Evolutionary conservation across 2,113 vertebrate genomes (phyloP), one percentile per base, ranked within the genome.

Genomic region (Lamprotornis superbus): DNA sequence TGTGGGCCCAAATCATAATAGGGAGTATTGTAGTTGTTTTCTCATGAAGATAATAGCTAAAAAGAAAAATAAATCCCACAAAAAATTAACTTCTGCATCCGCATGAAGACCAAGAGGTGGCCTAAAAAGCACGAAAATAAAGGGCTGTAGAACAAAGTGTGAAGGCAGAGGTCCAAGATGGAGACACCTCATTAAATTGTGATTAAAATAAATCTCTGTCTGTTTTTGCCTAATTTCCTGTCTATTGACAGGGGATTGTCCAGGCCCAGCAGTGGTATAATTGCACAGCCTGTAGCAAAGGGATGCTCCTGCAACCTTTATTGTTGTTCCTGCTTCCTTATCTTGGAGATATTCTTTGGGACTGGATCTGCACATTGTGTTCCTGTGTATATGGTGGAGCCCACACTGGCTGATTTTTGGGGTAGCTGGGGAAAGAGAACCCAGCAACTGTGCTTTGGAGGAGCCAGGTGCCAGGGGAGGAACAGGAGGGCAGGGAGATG

Each of bases 361-460:
- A 70, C 25, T 39, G 64, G 63, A 60, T 35, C 44, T 0, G 0
- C 77, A 81, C 11, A 1, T 40, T 6, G 1, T 4, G 0, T 56
- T 82, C 42, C 67, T 4, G 0, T 39, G 49, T 53, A 3, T 9
- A 1, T 8, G 22, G 22, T 50, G 18, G n/a, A 47, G 25, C 25
- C 67, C 63, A 46, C 22, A 2, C 15, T 20, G 39, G 9, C 57
- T 82, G 50, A 24, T 76, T 60, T 37, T 60, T 0, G 0, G 42
- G 31, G 15, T 49, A 53, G 37, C 17, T 6, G 7, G 19, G 31
- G 11, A 53, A 55, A 35, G 27, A 33, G 53, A 50, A 49, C 20
- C 6, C 0, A 0, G n/a, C 2, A 28, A 20, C 30, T 47, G 59
- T 5, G 8, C 12, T 64, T 39, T 20, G 1, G 74, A 78, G 59